These are phyloP conservation scores for Psephotus haematonotus DNA, from an alignment of 2,113 vertebrate species.

Conservation along the genomic window DNA sequence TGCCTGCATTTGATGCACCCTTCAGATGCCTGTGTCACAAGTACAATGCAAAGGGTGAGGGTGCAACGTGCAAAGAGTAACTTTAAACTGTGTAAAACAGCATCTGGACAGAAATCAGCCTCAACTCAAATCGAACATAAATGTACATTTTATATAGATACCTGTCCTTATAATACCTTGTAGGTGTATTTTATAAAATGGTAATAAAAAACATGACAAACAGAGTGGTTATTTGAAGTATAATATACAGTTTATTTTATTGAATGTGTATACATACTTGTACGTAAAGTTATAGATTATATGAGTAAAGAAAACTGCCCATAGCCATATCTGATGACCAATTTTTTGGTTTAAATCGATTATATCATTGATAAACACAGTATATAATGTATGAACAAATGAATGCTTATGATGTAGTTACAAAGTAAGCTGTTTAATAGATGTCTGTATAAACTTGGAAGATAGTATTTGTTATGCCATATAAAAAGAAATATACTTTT, in stretches of 20 bases:
- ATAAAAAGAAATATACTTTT: not conserved
- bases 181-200: not conserved
- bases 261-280: not conserved
- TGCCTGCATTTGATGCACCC: rapidly evolving
- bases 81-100: not conserved
- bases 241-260: not conserved
- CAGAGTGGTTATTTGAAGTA: not conserved
- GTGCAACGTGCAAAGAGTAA: not conserved
- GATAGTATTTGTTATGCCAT: not conserved
- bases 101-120: not conserved
- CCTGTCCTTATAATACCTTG: not conserved
- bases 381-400: not conserved
- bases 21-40: rapidly evolving
- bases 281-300: not conserved
- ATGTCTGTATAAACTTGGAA: not conserved
- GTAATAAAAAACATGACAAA: not conserved
- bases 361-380: not conserved
- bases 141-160: not conserved
- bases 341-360: not conserved
- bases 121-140: not conserved
- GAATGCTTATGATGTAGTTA: not conserved
- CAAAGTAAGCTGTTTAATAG: not conserved
- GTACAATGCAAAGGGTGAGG: not conserved
- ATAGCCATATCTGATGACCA: not conserved
- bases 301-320: not conserved